These are phyloP conservation scores for Propithecus coquereli DNA, from an alignment of 2,113 vertebrate species.

Conservation along the genomic window DNA sequence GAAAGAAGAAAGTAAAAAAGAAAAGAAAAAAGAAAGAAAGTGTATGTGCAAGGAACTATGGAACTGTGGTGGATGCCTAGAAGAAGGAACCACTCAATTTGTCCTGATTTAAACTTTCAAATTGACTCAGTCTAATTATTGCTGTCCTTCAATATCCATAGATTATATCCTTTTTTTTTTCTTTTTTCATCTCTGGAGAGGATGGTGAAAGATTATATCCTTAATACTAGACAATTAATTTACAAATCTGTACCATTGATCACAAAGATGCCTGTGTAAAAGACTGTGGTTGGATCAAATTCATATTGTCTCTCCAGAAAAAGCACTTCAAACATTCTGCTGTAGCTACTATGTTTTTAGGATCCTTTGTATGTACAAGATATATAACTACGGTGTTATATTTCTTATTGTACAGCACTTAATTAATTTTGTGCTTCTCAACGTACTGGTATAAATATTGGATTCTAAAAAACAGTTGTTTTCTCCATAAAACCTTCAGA, in stretches of 20 bases:
- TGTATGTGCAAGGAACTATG: background rate
- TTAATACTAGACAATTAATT: conserved; percentile 35
- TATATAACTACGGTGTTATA: background rate
- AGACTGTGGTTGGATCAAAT: conserved; percentile 25
- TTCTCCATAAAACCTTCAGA: background rate
- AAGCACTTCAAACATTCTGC: conserved; percentile 21
- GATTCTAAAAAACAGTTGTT: background rate
- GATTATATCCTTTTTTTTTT: background rate
- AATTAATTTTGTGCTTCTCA: conserved; percentile 41
- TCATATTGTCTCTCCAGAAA: conserved; percentile 11
- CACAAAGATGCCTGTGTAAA: conserved; percentile 6
- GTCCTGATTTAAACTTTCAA: conserved; percentile 35
- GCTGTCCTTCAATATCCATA: background rate
- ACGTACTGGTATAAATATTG: background rate
- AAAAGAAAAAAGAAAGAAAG: background rate
- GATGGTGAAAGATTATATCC: background rate
- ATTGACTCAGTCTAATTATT: conserved; percentile 15
- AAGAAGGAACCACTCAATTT: background rate
- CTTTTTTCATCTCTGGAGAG: too few relatives aligned
- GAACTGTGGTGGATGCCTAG: background rate
- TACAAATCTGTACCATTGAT: conserved; percentile 17
- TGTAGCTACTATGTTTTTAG: conserved; percentile 9
- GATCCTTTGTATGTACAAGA: background rate
- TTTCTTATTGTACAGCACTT: background rate
- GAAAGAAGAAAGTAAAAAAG: too few relatives aligned